Conservation (phyloP, 2,888 invertebrate species). For the Drosophila stalkeri region DNA sequence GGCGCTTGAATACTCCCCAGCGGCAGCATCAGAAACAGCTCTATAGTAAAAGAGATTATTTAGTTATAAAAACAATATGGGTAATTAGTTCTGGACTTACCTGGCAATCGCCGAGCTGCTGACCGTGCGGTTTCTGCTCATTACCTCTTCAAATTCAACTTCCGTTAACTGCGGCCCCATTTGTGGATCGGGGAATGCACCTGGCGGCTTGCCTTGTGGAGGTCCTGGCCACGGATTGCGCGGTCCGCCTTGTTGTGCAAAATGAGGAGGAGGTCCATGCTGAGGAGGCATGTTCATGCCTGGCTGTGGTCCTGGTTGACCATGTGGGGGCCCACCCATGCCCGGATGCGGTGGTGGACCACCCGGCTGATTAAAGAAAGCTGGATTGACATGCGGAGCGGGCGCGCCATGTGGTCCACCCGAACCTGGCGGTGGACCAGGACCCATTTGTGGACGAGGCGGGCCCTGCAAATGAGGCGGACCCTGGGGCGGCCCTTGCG, state of each 20-base stretch:
- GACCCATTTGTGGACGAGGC: conserved; percentile 86
- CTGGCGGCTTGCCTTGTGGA: conserved; percentile 84
- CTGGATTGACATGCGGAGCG: conserved; percentile 98
- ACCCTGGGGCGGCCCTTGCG: conserved; percentile 88
- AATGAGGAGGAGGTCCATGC: conserved; percentile 89
- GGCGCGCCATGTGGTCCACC: conserved; percentile 88
- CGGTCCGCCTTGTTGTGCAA: conserved; percentile 89
- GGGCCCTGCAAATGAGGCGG: conserved; percentile 90
- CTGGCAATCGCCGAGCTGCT: conserved; percentile 97
- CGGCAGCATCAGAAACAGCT: conserved; percentile 98
- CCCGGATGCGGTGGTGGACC: conserved; percentile 85
- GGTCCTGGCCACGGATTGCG: conserved; percentile 89
- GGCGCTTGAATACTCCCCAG: conserved; percentile 98
- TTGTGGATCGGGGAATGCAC: conserved; percentile 83
- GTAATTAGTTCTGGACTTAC: conserved; percentile 49
- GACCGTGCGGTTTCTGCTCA: conserved; percentile 98
- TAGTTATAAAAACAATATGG: neutral
- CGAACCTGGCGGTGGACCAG: conserved; percentile 85
- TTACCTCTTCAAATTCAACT: conserved; percentile 99
- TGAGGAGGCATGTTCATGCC: conserved; percentile 86
- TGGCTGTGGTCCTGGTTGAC: conserved; percentile 86
- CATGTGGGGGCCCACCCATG: conserved; percentile 86
- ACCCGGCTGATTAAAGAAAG: conserved; percentile 93
- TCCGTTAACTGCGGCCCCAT: conserved; percentile 91
- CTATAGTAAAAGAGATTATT: conserved; percentile 84